phyloP scores from a whole-genome alignment of 2,113 vertebrate genomes.

The Pangasianodon gigas region DNA sequence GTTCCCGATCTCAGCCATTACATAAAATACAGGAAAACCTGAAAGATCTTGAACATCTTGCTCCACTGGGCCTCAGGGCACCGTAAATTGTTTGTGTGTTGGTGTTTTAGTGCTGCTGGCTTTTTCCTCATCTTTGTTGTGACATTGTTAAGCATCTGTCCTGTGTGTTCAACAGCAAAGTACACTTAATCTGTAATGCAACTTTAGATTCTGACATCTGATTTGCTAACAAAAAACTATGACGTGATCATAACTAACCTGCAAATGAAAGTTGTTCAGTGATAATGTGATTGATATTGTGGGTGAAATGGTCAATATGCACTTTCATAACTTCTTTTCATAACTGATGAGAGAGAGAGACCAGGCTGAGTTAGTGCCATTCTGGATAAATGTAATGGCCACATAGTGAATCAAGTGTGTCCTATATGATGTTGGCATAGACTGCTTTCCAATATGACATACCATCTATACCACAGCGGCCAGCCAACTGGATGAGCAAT shows the following conservation, averaged over 20 bases:
- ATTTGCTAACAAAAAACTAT: background rate
- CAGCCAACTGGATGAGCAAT: background rate
- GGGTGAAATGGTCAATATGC: background rate
- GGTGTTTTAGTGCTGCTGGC: background rate
- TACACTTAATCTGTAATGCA: background rate
- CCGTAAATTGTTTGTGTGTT: background rate
- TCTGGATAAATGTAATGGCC: background rate
- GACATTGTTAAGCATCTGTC: conserved; percentile 1
- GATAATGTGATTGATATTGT: background rate
- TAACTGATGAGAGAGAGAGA: background rate
- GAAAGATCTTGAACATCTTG: background rate
- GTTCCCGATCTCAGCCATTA: background rate
- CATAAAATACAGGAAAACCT: background rate
- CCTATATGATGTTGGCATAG: background rate
- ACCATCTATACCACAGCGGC: background rate
- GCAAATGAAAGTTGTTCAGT: background rate
- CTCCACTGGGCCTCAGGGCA: background rate
- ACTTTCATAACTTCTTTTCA: background rate
- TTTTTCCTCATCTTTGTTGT: background rate
- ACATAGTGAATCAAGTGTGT: background rate
- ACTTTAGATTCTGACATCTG: background rate
- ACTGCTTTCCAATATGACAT: background rate
- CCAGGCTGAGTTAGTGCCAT: background rate
- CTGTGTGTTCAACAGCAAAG: background rate
- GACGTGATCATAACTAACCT: background rate